These are phyloP conservation scores for Porites australiensis DNA, from an alignment of 64 coral and sea anemone species.

Conservation along the genomic window DNA sequence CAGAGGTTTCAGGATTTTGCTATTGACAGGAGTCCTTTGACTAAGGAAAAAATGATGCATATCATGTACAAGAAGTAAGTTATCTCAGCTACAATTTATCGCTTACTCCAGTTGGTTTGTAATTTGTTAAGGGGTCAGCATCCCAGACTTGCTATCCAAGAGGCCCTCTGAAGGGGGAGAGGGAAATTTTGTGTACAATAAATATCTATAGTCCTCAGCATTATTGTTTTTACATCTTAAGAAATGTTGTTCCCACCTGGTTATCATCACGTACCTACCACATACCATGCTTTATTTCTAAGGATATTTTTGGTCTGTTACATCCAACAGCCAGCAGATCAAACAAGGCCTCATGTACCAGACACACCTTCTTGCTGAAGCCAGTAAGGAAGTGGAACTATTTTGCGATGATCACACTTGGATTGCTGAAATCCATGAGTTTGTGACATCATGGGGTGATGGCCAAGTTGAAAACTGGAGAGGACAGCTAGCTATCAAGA, in stretches of 20 bases:
- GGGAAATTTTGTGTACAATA: too few relatives aligned
- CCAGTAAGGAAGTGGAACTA: slow-evolving; percentile 77
- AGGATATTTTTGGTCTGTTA: not conserved
- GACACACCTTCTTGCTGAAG: slow-evolving; percentile 63
- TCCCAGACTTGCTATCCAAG: too few relatives aligned
- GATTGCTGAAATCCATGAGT: slow-evolving; percentile 84
- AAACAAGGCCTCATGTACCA: slow-evolving; percentile 59
- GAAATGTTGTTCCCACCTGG: too few relatives aligned
- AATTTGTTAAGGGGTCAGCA: too few relatives aligned
- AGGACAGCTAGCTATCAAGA: slow-evolving; percentile 76
- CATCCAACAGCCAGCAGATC: slow-evolving; percentile 79
- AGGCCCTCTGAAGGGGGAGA: too few relatives aligned
- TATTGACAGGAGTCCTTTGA: slow-evolving; percentile 76
- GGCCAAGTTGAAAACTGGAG: slow-evolving; percentile 72
- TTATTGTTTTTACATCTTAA: too few relatives aligned
- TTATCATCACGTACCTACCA: too few relatives aligned
- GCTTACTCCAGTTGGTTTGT: too few relatives aligned
- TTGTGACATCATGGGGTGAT: slow-evolving; percentile 81
- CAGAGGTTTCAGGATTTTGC: slow-evolving; percentile 70
- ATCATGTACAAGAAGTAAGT: slow-evolving; percentile 79
- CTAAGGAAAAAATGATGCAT: slow-evolving; percentile 66
- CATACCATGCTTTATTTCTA: too few relatives aligned
- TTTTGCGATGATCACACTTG: slow-evolving; percentile 91
- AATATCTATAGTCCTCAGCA: too few relatives aligned
- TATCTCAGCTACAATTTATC: not conserved